These are phyloP conservation scores for Fulica atra DNA, from an alignment of 2,113 vertebrate species.

Conservation along the genomic window DNA sequence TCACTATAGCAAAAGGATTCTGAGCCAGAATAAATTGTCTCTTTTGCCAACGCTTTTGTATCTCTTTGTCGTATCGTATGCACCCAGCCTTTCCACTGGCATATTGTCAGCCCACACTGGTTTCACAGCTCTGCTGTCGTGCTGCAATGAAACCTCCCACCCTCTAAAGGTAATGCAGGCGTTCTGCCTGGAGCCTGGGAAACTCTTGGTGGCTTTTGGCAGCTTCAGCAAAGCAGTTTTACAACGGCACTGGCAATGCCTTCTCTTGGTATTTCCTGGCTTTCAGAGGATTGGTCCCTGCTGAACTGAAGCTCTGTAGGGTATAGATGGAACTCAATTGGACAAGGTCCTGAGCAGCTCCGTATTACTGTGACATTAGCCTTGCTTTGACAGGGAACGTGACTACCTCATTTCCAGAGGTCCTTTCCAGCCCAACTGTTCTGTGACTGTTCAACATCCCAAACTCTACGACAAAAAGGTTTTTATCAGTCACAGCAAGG, in stretches of 20 bases:
- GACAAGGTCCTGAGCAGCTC: background rate
- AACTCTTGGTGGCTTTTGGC: background rate
- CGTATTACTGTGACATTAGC: background rate
- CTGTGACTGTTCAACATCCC: background rate
- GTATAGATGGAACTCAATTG: background rate
- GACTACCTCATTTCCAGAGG: background rate
- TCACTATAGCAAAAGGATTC: background rate
- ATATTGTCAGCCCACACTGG: background rate
- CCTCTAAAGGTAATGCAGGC: background rate
- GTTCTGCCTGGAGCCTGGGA: background rate
- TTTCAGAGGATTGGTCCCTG: background rate
- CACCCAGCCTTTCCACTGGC: background rate
- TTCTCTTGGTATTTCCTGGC: background rate
- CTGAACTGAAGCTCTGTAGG: background rate
- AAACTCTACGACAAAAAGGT: background rate
- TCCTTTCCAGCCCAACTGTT: background rate
- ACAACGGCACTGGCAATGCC: background rate
- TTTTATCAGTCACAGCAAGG: constrained; percentile 8
- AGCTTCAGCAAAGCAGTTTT: background rate
- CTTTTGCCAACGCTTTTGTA: background rate
- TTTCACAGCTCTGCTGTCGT: background rate
- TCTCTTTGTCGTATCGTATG: background rate
- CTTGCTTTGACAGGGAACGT: background rate
- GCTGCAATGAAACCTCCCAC: background rate
- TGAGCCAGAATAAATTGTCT: background rate